Evolutionary conservation across 2,113 vertebrate species (phyloP), one percentile per base, ranked within the genome.

Genomic region (Noctilio leporinus): DNA sequence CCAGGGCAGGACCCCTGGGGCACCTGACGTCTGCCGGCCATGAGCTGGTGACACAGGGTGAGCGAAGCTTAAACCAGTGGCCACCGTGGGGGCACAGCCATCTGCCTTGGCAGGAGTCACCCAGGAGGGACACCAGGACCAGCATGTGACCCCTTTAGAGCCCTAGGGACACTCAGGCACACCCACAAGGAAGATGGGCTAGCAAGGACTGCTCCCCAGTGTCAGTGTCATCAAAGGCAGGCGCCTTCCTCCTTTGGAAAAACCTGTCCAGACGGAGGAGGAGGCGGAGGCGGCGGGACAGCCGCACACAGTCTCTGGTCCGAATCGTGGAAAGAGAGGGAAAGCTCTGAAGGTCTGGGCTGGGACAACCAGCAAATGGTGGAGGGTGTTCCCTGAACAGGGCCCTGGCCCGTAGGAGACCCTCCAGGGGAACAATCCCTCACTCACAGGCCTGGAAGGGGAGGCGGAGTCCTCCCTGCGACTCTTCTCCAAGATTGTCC

Each of bases 261-360:
- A 15, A 2, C 45, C 64, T 12, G 24, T 16, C 14, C 93, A 22
- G 47, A 16, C 7, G 1, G 26, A 59, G 62, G 55, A 47, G 40
- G 35, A 0, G 22, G 26, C 57, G 2, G 2, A 8, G 24, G 5
- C 38, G 65, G 8, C 0, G 0, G 4, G 64, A 73, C 62, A 19
- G 2, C 49, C 3, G 0, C 0, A 7, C 22, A 26, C 19, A 20
- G 3, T 10, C 4, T 0, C 1, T 3, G 19, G 5, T 5, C 53
- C 10, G 2, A 11, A 4, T 4, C 8, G 35, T 6, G 12, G 26
- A 20, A 2, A 1, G 0, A 43, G 59, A 28, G 30, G 22, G 2
- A 26, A 57, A 11, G 26, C 59, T 28, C 26, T 19, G 30, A 33
- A 33, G 59, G 59, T 5, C 59, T 14, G 12, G 2, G 59, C 57